phyloP scores from a whole-genome alignment of 2,888 invertebrate genomes.

The Andrena chrysosceles region DNA sequence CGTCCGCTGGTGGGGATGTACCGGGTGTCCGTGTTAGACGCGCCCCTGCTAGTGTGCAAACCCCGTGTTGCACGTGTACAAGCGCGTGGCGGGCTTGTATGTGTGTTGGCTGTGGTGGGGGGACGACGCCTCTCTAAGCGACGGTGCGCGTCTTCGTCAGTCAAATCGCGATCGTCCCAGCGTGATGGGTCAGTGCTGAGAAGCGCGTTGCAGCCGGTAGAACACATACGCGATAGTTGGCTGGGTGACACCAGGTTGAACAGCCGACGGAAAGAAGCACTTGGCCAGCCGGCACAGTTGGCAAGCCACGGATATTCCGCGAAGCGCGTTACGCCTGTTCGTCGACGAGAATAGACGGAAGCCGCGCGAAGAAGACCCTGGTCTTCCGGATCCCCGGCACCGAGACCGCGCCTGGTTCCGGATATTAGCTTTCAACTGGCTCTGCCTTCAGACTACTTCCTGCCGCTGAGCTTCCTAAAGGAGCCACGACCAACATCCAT shows the following conservation, averaged over 20 bases:
- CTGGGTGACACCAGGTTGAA: neutral
- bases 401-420: constrained; percentile 40
- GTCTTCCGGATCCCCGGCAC: constrained; percentile 56
- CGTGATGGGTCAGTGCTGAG: constrained; percentile 45
- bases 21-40: constrained; percentile 40
- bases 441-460: neutral
- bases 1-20: constrained; percentile 9
- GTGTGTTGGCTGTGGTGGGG: constrained; percentile 49
- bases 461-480: too few relatives aligned
- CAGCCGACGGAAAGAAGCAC: constrained; percentile 8
- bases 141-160: constrained; percentile 78
- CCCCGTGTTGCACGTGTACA: constrained; percentile 5
- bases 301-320: constrained; percentile 60
- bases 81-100: constrained; percentile 27
- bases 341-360: constrained; percentile 68
- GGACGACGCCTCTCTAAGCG: constrained; percentile 66
- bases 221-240: neutral
- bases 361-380: constrained; percentile 2
- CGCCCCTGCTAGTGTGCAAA: constrained; percentile 4
- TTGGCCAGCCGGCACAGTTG: constrained; percentile 44
- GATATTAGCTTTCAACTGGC: constrained; percentile 57
- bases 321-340: constrained; percentile 40
- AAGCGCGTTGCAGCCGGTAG: neutral
- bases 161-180: constrained; percentile 79
- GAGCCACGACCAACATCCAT: too few relatives aligned